phyloP scores from a whole-genome alignment of 2,113 vertebrate species.

The Epinephelus lanceolatus region DNA sequence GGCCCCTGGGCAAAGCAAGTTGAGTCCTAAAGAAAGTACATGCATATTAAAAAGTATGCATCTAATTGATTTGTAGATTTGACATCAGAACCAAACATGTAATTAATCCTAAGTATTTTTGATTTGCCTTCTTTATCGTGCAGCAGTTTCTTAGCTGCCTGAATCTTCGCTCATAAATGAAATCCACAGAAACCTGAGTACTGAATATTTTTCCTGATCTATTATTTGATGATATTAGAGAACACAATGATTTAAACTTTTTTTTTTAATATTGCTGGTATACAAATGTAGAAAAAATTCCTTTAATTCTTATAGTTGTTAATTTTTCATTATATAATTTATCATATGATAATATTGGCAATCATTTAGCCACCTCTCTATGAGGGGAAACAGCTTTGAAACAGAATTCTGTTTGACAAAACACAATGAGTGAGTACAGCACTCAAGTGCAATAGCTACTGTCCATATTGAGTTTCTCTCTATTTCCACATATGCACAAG shows the following conservation, averaged over 20 bases:
- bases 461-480: conserved; percentile 42
- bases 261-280: background rate
- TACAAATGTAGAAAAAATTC: background rate
- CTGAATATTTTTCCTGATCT: background rate
- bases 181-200: background rate
- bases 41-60: background rate
- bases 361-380: background rate
- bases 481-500: background rate
- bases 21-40: background rate
- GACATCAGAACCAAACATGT: background rate
- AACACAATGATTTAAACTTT: background rate
- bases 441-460: conserved; percentile 4
- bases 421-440: conserved; percentile 22
- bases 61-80: background rate
- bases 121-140: background rate
- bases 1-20: too few species aligned
- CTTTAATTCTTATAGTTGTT: background rate
- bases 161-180: conserved; percentile 15
- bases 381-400: background rate
- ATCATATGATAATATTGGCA: background rate
- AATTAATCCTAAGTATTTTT: background rate
- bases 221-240: background rate
- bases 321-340: background rate
- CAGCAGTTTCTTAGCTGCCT: background rate
- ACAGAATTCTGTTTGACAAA: conserved; percentile 25